Evolutionary conservation across 2,888 invertebrate genomes (phyloP).

Genomic region (Oxystoma pomonae): DNA sequence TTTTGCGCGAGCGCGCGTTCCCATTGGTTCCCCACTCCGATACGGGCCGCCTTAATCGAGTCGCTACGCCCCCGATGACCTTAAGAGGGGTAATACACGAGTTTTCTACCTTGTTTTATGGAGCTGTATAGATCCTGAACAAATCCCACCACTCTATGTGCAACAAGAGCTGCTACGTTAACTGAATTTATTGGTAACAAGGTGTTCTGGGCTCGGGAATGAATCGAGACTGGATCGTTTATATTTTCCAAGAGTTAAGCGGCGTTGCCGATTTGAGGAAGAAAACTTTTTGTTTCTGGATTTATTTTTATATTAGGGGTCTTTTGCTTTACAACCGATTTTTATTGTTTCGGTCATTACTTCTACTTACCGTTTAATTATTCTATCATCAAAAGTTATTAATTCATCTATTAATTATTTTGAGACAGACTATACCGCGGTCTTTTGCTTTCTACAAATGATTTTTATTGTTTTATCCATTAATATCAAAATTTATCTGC

Average conservation of each 20-base stretch:
- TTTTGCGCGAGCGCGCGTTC: slow-evolving; percentile 19
- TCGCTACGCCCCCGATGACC: slow-evolving; percentile 25
- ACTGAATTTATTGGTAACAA: slow-evolving; percentile 52
- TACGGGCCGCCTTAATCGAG: slow-evolving; percentile 21
- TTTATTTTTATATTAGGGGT: too few species aligned
- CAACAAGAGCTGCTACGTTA: slow-evolving; percentile 46
- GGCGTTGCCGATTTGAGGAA: slow-evolving; percentile 20
- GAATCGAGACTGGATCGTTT: slow-evolving; percentile 49
- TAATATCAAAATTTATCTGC: too few species aligned
- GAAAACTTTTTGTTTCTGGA: too few species aligned
- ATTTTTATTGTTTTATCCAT: too few species aligned
- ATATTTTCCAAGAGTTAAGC: slow-evolving; percentile 39
- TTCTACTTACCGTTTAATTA: too few species aligned
- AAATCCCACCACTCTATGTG: slow-evolving; percentile 47
- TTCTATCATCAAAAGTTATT: too few species aligned
- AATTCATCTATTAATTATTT: too few species aligned
- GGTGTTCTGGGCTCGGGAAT: slow-evolving; percentile 48
- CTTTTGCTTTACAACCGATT: too few species aligned
- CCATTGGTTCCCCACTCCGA: slow-evolving; percentile 31
- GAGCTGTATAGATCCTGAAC: slow-evolving; percentile 48
- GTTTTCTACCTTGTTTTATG: slow-evolving; percentile 48
- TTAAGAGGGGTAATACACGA: slow-evolving; percentile 40
- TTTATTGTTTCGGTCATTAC: too few species aligned
- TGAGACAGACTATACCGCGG: too few species aligned
- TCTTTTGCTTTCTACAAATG: too few species aligned